Evolutionary conservation across 2,888 invertebrate species (phyloP).

Genomic region (Isoperla grammatica): DNA sequence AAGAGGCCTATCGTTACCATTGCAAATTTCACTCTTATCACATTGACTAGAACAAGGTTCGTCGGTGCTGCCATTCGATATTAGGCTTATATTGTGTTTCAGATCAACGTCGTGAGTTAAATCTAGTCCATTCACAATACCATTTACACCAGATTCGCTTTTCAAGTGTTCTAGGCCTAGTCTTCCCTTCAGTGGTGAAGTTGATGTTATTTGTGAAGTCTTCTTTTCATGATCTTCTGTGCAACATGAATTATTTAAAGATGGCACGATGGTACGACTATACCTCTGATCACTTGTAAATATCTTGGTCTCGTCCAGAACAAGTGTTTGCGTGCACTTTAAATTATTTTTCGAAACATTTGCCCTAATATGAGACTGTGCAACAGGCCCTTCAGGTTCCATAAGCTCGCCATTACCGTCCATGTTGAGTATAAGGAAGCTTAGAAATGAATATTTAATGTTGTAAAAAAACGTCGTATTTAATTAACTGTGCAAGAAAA

Average conservation of each 20-base stretch:
- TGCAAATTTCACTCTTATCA: constrained; percentile 28
- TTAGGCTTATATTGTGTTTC: constrained; percentile 13
- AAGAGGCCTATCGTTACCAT: constrained; percentile 18
- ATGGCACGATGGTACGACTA: constrained; percentile 24
- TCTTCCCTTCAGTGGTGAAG: constrained; percentile 29
- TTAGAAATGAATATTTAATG: background rate
- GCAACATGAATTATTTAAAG: constrained; percentile 2
- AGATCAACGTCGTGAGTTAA: constrained; percentile 21
- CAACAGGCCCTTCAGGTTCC: constrained; percentile 28
- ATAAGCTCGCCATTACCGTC: constrained; percentile 27
- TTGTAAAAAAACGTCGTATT: background rate
- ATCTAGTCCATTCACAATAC: constrained; percentile 31
- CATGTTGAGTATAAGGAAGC: constrained; percentile 22
- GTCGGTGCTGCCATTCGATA: constrained; percentile 23
- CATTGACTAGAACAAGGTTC: constrained; percentile 27
- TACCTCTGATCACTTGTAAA: constrained; percentile 25
- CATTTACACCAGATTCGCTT: constrained; percentile 30
- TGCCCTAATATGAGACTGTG: constrained; percentile 26
- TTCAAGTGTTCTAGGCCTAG: constrained; percentile 22
- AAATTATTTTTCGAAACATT: constrained; percentile 26
- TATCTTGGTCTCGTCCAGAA: constrained; percentile 23
- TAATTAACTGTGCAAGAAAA: no score
- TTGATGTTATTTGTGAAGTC: no score
- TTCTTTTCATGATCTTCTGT: no score
- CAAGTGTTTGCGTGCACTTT: constrained; percentile 14